These are phyloP conservation scores for Corythornis vintsioides DNA, from an alignment of 2,113 vertebrate species.

Conservation along the genomic window DNA sequence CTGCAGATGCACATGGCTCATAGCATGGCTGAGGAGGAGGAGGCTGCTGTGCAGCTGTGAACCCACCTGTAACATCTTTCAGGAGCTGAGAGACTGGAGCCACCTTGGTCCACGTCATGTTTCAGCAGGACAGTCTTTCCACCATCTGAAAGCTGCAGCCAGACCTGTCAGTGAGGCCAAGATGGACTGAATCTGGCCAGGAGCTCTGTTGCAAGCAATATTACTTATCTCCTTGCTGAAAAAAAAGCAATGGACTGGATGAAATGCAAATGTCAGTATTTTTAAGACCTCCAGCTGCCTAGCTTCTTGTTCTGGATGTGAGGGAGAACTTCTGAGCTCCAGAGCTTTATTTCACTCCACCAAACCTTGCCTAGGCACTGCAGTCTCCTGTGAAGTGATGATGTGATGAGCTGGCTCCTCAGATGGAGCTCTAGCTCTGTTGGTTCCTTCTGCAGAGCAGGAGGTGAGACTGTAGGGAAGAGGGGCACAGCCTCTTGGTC, in stretches of 20 bases:
- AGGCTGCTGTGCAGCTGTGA: not conserved
- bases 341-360: not conserved
- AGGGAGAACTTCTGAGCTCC: not conserved
- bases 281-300: not conserved
- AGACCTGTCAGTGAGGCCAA: not conserved
- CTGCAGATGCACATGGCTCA: not conserved
- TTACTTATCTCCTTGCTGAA: not conserved
- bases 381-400: not conserved
- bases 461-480: not conserved
- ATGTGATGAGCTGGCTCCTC: not conserved
- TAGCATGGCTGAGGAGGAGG: not conserved
- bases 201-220: not conserved
- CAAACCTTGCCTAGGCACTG: not conserved
- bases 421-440: not conserved
- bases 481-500: not conserved
- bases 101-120: fast-evolving
- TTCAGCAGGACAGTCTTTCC: not conserved
- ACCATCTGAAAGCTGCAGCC: not conserved
- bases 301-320: not conserved
- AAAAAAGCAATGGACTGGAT: not conserved
- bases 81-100: not conserved
- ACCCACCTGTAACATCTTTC: not conserved
- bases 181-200: not conserved
- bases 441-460: not conserved
- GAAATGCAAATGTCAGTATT: not conserved